Conservation (phyloP, 1,140 invertebrate genomes). For the Brachionus paranguensis region DNA sequence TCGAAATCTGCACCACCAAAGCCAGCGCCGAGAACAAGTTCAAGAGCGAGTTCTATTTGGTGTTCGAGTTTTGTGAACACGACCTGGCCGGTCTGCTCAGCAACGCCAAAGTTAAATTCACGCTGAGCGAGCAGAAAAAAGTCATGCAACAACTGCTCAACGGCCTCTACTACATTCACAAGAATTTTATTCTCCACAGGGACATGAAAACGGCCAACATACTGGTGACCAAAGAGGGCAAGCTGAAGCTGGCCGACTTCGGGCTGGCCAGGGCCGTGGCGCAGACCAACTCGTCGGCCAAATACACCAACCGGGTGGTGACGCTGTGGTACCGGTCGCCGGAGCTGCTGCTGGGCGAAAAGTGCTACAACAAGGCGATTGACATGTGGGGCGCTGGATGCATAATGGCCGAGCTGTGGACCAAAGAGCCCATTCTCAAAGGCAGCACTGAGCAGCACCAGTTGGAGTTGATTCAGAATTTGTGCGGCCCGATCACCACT, state of each 20-base stretch:
- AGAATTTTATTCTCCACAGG: conserved; percentile 83
- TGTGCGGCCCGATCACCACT: conserved; percentile 89
- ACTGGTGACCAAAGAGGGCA: conserved; percentile 91
- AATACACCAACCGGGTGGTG: conserved; percentile 93
- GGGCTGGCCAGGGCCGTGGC: conserved; percentile 74
- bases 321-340: conserved; percentile 96
- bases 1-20: conserved; percentile 90
- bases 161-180: conserved; percentile 85
- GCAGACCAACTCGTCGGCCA: conserved; percentile 43
- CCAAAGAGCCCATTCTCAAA: conserved; percentile 76
- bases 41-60: conserved; percentile 83
- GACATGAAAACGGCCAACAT: conserved; percentile 99
- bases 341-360: conserved; percentile 76
- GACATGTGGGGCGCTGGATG: conserved; percentile 98
- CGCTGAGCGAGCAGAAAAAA: conserved; percentile 92
- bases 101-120: conserved; percentile 90
- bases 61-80: conserved; percentile 99
- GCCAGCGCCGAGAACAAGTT: conserved; percentile 61
- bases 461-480: conserved; percentile 82
- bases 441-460: conserved; percentile 94
- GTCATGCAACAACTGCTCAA: conserved; percentile 56
- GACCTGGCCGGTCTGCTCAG: conserved; percentile 92
- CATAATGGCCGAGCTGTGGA: conserved; percentile 92
- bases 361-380: conserved; percentile 84
- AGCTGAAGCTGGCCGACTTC: conserved; percentile 61